Conservation (phyloP, 2,797 vertebrate species). For the Melanitta fusca region DNA sequence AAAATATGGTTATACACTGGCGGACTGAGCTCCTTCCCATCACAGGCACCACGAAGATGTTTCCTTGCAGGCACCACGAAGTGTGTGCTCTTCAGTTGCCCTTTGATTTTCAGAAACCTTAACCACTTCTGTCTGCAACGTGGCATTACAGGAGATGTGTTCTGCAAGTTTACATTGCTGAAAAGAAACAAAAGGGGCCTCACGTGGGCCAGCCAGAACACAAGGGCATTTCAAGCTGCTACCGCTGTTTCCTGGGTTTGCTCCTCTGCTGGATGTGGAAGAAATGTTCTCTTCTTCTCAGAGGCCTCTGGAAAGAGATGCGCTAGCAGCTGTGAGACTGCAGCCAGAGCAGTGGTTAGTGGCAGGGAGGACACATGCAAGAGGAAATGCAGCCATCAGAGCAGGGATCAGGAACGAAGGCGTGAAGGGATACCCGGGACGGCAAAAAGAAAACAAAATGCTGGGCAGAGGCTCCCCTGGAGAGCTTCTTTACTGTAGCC, state of each 20-base stretch:
- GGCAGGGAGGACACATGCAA: not conserved
- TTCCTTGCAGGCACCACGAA: too few species aligned
- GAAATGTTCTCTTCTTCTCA: not conserved
- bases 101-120: too few species aligned
- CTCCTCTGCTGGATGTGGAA: not conserved
- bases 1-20: not conserved
- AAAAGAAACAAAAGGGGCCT: too few species aligned
- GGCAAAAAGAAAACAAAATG: not conserved
- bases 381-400: not conserved
- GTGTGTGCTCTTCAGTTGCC: too few species aligned
- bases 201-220: not conserved
- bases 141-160: too few species aligned
- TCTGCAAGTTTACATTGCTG: too few species aligned
- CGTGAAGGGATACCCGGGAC: not conserved
- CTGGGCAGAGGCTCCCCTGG: not conserved
- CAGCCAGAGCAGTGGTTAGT: not conserved
- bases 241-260: not conserved
- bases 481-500: not conserved
- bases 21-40: not conserved
- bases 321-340: not conserved
- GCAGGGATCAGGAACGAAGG: not conserved
- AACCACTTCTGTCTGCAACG: too few species aligned
- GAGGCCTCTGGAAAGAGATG: not conserved
- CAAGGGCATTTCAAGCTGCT: not conserved
- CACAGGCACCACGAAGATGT: rapidly evolving